Evolutionary conservation across 1,140 invertebrate genomes (phyloP).

Genomic region (Nasonia vitripennis): DNA sequence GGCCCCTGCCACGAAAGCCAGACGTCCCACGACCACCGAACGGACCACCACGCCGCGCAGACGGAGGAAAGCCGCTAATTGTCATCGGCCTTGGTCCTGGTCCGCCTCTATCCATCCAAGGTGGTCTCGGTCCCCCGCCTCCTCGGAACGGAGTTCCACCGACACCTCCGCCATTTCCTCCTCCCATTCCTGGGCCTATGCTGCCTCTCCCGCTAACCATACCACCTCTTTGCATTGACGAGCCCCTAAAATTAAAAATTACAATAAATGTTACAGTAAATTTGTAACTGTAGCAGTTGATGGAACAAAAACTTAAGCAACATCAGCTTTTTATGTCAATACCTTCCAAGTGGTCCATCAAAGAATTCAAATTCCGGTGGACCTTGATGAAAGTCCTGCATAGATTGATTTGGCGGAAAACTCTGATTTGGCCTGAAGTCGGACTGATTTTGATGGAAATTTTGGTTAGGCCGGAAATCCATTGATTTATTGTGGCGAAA

Average conservation of each 20-base stretch:
- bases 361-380: constrained; percentile 62
- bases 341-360: constrained; percentile 61
- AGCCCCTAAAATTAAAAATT: constrained; percentile 18
- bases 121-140: constrained; percentile 62
- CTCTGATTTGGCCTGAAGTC: constrained; percentile 57
- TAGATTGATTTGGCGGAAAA: constrained; percentile 57
- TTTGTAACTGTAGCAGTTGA: not conserved
- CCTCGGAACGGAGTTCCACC: constrained; percentile 15
- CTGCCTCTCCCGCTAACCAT: not conserved
- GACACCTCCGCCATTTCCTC: not conserved
- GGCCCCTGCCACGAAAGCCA: constrained; percentile 64
- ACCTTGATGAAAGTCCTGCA: constrained; percentile 59
- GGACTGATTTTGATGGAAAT: constrained; percentile 63
- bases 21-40: constrained; percentile 64
- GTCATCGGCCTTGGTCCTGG: constrained; percentile 57
- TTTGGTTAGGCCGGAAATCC: constrained; percentile 62
- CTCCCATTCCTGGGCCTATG: not conserved
- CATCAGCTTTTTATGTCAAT: not conserved
- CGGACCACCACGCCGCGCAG: constrained; percentile 57
- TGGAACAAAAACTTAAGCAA: not conserved
- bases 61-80: constrained; percentile 53
- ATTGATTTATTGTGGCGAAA: constrained; percentile 61
- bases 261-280: too few relatives aligned
- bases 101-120: constrained; percentile 69
- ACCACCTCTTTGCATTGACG: constrained; percentile 35